Percentiles rank a stretch among this genome's conserved stretches.
These are phyloP conservation scores for Bilobella aurantiaca DNA, from an alignment of 1,140 invertebrate species.

Conservation along the genomic window DNA sequence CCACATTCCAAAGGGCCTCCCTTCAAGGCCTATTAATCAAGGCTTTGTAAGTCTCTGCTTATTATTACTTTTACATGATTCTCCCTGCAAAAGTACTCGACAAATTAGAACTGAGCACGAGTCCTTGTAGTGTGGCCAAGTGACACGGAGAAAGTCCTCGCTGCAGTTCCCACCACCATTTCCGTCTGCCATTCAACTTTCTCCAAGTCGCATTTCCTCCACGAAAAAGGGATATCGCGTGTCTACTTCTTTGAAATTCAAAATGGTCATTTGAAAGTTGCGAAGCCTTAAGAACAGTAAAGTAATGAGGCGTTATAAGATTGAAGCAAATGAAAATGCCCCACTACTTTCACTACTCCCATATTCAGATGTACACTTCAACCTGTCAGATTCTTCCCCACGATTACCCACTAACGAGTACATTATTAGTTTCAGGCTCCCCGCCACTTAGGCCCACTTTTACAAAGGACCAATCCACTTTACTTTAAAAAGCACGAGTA, in stretches of 20 bases:
- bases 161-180: too few relatives aligned
- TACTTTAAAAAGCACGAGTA: too few relatives aligned
- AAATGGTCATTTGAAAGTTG: not conserved
- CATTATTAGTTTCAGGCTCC: not conserved
- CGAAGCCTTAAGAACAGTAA: not conserved
- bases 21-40: too few relatives aligned
- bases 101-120: too few relatives aligned
- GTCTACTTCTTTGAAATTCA: not conserved
- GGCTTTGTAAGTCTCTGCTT: too few relatives aligned
- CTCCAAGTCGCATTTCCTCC: not conserved
- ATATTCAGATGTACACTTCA: not conserved
- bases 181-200: too few relatives aligned
- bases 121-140: too few relatives aligned
- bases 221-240: not conserved
- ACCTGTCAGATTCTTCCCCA: not conserved
- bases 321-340: not conserved
- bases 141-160: too few relatives aligned
- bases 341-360: not conserved
- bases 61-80: too few relatives aligned
- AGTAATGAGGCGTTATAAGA: not conserved
- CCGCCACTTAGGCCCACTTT: not conserved
- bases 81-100: too few relatives aligned
- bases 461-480: not conserved
- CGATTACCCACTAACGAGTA: not conserved
- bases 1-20: not conserved